phyloP scores from a whole-genome alignment of 1,140 invertebrate genomes.

The Eriocheir sinensis region DNA sequence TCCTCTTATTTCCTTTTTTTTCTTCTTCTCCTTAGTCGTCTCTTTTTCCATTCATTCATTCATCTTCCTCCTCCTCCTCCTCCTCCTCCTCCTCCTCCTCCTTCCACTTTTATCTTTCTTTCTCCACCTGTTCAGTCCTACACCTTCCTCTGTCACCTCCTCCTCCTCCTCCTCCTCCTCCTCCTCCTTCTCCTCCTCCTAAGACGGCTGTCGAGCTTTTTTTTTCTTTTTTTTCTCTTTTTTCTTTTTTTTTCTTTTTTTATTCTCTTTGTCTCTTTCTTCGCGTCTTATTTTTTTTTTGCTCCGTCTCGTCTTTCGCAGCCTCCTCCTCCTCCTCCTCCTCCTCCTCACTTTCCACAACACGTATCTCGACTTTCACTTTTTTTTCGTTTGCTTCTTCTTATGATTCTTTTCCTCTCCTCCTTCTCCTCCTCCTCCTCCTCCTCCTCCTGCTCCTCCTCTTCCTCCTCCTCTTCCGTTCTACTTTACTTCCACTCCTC shows the following conservation, averaged over 20 bases:
- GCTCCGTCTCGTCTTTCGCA: neutral
- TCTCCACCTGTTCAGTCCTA: neutral
- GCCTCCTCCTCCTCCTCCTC: neutral
- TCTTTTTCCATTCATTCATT: too few species aligned
- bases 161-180: neutral
- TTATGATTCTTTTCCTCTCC: too few species aligned
- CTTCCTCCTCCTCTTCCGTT: neutral
- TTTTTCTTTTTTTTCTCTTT: neutral
- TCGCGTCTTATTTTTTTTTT: neutral
- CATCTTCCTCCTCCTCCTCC: neutral
- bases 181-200: neutral
- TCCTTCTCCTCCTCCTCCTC: slow-evolving; percentile 1
- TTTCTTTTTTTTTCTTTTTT: too few species aligned
- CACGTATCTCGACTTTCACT: too few species aligned
- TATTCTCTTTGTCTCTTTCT: too few species aligned
- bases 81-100: neutral
- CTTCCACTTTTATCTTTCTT: neutral
- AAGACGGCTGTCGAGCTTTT: too few species aligned
- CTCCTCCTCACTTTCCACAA: neutral
- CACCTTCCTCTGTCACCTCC: neutral
- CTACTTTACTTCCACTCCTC: too few species aligned
- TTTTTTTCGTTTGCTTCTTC: too few species aligned
- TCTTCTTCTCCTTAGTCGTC: too few species aligned
- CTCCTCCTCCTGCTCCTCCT: neutral
- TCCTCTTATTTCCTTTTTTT: too few species aligned